A percentile compares a stretch with the other conserved stretches of the same genome.
phyloP scores from a whole-genome alignment of 2,888 invertebrate genomes.

The Unio pictorum region DNA sequence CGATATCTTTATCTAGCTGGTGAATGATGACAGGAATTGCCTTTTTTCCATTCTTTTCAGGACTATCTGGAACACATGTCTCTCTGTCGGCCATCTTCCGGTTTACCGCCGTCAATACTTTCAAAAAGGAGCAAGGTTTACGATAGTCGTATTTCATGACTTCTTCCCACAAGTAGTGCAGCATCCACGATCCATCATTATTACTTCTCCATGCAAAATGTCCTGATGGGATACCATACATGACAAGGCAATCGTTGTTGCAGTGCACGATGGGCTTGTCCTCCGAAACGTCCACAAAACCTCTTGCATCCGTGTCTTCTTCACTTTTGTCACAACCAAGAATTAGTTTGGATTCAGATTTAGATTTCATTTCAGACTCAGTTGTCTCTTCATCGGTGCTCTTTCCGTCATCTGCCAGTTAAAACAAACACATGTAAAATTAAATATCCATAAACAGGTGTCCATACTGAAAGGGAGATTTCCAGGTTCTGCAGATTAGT shows the following conservation, averaged over 20 bases:
- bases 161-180: conserved; percentile 24
- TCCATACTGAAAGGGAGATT: too few species aligned
- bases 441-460: too few species aligned
- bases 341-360: too few species aligned
- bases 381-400: too few species aligned
- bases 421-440: too few species aligned
- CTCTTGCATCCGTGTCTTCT: too few species aligned
- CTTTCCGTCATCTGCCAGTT: too few species aligned
- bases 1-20: conserved; percentile 24
- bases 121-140: conserved; percentile 17
- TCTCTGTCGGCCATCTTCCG: conserved; percentile 15
- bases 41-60: conserved; percentile 15
- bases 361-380: too few species aligned
- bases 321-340: too few species aligned
- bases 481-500: too few species aligned
- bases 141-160: conserved; percentile 22
- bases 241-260: conserved; percentile 29
- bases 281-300: too few species aligned
- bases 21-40: conserved; percentile 33
- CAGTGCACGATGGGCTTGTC: conserved; percentile 26
- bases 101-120: conserved; percentile 20
- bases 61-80: conserved; percentile 18
- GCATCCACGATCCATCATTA: conserved; percentile 32
- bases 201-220: conserved; percentile 31
- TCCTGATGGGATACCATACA: conserved; percentile 33